A percentile compares a stretch with the other conserved stretches of the same genome.
These are phyloP conservation scores for Augochlorella aurata DNA, from an alignment of 2,888 invertebrate genomes.

Conservation along the genomic window DNA sequence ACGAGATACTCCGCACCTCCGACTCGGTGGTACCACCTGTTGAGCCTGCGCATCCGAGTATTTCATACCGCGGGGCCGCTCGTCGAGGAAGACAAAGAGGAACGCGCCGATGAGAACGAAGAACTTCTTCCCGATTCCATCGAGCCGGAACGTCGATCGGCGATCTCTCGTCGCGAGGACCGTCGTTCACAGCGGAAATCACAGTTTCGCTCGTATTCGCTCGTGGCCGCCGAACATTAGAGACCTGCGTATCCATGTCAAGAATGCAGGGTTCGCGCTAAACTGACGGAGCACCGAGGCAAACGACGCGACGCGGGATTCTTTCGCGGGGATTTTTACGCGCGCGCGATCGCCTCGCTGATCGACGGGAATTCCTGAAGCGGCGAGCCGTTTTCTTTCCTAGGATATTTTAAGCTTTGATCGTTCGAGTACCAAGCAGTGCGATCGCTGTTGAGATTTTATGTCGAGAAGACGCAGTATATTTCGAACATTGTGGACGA, in stretches of 20 bases:
- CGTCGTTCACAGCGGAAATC: background rate
- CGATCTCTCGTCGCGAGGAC: background rate
- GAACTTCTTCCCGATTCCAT: slow-evolving; percentile 4
- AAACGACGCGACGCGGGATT: slow-evolving; percentile 10
- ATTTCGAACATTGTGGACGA: too few species aligned
- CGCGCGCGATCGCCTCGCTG: background rate
- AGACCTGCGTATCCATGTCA: background rate
- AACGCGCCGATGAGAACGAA: background rate
- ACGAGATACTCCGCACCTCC: slow-evolving; percentile 70
- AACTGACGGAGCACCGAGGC: background rate
- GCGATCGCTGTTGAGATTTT: too few species aligned
- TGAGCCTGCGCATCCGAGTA: slow-evolving; percentile 63
- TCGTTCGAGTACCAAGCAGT: too few species aligned
- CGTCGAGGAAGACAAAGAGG: slow-evolving; percentile 31
- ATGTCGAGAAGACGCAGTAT: too few species aligned
- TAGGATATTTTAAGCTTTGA: background rate
- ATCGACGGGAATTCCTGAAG: background rate
- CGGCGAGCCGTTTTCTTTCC: background rate
- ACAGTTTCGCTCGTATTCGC: background rate
- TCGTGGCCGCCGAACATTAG: background rate
- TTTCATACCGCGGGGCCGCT: slow-evolving; percentile 56
- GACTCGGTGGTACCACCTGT: slow-evolving; percentile 68
- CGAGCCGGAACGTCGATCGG: background rate
- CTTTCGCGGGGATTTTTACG: background rate
- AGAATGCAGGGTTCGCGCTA: background rate